phyloP scores from a whole-genome alignment of 2,888 invertebrate species.

The Apoderus coryli region DNA sequence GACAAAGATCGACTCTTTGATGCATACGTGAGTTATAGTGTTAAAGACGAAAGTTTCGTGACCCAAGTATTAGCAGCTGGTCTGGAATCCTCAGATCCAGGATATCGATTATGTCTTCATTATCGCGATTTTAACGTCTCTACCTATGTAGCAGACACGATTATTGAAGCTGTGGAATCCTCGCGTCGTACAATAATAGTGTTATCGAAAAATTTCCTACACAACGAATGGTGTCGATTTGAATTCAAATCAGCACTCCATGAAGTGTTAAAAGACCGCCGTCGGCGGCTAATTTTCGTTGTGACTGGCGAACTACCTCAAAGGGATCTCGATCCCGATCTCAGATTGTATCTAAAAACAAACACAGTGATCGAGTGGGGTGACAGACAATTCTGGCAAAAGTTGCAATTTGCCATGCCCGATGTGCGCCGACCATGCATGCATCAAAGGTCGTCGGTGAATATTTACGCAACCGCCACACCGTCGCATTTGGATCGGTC shows the following conservation, averaged over 20 bases:
- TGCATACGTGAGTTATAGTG: conserved; percentile 89
- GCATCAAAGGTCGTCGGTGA: conserved; percentile 51
- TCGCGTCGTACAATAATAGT: conserved; percentile 82
- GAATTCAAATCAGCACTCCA: conserved; percentile 90
- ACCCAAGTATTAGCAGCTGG: conserved; percentile 78
- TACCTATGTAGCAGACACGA: conserved; percentile 80
- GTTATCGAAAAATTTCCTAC: conserved; percentile 82
- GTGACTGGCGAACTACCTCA: conserved; percentile 80
- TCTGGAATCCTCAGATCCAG: conserved; percentile 66
- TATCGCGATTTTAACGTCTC: conserved; percentile 84
- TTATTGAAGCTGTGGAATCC: conserved; percentile 82
- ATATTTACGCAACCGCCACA: conserved; percentile 53
- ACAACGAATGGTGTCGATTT: conserved; percentile 84
- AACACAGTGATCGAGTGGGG: conserved; percentile 89
- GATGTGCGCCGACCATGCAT: conserved; percentile 51
- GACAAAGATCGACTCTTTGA: conserved; percentile 82
- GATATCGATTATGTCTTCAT: conserved; percentile 79
- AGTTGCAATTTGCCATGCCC: conserved; percentile 82
- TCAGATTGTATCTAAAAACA: conserved; percentile 77
- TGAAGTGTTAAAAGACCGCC: conserved; percentile 75
- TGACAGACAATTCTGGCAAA: conserved; percentile 94
- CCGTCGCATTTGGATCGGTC: conserved; percentile 34
- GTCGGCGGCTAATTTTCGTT: conserved; percentile 78
- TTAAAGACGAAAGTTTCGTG: conserved; percentile 84
- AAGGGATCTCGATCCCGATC: conserved; percentile 79